Evolutionary conservation across 2,113 vertebrate species (phyloP).

Genomic region (Oryzias woworae): DNA sequence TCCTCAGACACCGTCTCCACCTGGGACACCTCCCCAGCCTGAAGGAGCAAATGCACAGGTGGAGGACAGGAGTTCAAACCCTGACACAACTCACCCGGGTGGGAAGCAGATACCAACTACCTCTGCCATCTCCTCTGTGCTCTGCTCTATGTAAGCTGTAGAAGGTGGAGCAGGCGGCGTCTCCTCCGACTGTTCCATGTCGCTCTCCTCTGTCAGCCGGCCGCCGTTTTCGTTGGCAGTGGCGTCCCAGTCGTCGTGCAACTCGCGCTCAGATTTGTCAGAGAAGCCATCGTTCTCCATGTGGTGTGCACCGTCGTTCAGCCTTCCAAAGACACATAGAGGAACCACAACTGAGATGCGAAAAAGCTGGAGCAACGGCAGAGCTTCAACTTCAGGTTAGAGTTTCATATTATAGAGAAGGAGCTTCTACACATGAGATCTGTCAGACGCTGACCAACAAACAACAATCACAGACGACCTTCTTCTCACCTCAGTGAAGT

Average conservation of each 20-base stretch:
- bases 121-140: constrained; percentile 90
- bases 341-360: not conserved
- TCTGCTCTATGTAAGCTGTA: constrained; percentile 88
- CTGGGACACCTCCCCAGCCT: constrained; percentile 87
- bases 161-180: constrained; percentile 71
- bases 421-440: no score
- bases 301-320: constrained; percentile 85
- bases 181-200: constrained; percentile 87
- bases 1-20: constrained; percentile 92
- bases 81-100: no score
- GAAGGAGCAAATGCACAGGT: not conserved
- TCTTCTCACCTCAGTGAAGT: no score
- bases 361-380: constrained; percentile 1
- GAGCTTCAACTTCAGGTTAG: no score
- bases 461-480: no score
- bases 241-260: constrained; percentile 83
- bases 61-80: not conserved
- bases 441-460: no score
- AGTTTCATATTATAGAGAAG: no score
- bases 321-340: constrained; percentile 63
- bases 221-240: constrained; percentile 81
- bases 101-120: constrained; percentile 62
- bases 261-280: constrained; percentile 91
- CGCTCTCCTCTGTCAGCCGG: constrained; percentile 84
- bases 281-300: constrained; percentile 90